phyloP scores from a whole-genome alignment of 2,113 vertebrate species.

The Rafetus swinhoei region DNA sequence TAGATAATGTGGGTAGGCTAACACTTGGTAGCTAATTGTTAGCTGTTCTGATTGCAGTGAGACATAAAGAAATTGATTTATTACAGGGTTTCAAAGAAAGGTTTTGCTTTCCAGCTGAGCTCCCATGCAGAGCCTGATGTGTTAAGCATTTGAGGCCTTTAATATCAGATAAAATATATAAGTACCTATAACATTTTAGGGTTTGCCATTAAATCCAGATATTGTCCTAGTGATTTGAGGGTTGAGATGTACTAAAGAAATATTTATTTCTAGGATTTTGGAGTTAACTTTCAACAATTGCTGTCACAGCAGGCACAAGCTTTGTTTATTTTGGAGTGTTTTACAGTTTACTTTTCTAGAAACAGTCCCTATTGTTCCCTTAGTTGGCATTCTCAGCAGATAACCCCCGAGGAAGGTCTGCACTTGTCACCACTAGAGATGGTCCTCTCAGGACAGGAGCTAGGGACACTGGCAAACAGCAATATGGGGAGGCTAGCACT shows the following conservation, averaged over 20 bases:
- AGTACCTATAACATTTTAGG: constrained; percentile 21
- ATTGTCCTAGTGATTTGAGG: constrained; percentile 36
- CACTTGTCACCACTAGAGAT: not conserved
- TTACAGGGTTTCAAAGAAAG: constrained; percentile 38
- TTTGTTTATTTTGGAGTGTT: not conserved
- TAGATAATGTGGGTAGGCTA: constrained; percentile 7
- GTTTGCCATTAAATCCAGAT: constrained; percentile 41
- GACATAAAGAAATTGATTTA: constrained; percentile 66
- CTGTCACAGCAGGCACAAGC: constrained; percentile 4
- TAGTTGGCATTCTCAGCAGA: not conserved
- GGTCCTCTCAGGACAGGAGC: not conserved
- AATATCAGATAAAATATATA: constrained; percentile 17
- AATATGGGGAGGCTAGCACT: not conserved
- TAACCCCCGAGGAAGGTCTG: not conserved
- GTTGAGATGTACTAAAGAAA: not conserved
- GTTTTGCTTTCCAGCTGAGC: constrained; percentile 46
- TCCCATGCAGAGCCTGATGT: not conserved
- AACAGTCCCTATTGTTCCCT: not conserved
- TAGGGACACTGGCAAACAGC: not conserved
- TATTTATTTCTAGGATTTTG: constrained; percentile 47
- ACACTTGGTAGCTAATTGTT: constrained; percentile 46
- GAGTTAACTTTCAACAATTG: not conserved
- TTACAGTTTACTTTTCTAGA: not conserved
- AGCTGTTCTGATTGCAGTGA: constrained; percentile 41
- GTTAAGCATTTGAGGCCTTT: constrained; percentile 17